A percentile compares a stretch with the other conserved stretches of the same genome.
phyloP scores from a whole-genome alignment of 2,113 vertebrate genomes.

The Takifugu flavidus region DNA sequence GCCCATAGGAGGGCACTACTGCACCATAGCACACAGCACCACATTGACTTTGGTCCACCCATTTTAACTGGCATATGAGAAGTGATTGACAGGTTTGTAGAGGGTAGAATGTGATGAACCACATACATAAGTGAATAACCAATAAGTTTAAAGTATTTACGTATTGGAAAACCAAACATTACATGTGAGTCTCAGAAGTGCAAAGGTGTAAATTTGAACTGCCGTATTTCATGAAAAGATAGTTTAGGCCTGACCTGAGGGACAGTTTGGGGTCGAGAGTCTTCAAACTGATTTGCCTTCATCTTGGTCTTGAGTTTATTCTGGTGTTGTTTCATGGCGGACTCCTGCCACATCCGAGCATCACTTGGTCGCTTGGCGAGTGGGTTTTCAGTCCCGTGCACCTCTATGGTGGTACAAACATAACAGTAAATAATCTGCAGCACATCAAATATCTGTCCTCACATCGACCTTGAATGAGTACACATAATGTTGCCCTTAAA shows the following conservation, averaged over 20 bases:
- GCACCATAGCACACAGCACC: slow-evolving; percentile 36
- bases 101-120: too few relatives aligned
- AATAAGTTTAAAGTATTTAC: too few relatives aligned
- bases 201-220: too few relatives aligned
- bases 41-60: slow-evolving; percentile 15
- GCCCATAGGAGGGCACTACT: slow-evolving; percentile 71
- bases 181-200: too few relatives aligned
- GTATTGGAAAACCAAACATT: too few relatives aligned
- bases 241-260: slow-evolving; percentile 54
- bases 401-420: slow-evolving; percentile 51
- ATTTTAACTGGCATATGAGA: not conserved
- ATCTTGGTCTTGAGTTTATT: slow-evolving; percentile 56
- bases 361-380: slow-evolving; percentile 51
- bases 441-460: not conserved
- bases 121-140: too few relatives aligned
- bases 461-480: not conserved
- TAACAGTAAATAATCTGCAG: not conserved
- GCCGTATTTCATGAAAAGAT: too few relatives aligned
- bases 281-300: slow-evolving; percentile 55
- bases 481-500: not conserved
- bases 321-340: slow-evolving; percentile 36
- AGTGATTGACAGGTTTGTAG: not conserved
- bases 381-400: slow-evolving; percentile 57
- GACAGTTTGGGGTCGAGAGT: slow-evolving; percentile 28
- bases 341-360: slow-evolving; percentile 42